phyloP scores from a whole-genome alignment of 1,140 invertebrate species.

The Pseudomyrmex dendroicus region DNA sequence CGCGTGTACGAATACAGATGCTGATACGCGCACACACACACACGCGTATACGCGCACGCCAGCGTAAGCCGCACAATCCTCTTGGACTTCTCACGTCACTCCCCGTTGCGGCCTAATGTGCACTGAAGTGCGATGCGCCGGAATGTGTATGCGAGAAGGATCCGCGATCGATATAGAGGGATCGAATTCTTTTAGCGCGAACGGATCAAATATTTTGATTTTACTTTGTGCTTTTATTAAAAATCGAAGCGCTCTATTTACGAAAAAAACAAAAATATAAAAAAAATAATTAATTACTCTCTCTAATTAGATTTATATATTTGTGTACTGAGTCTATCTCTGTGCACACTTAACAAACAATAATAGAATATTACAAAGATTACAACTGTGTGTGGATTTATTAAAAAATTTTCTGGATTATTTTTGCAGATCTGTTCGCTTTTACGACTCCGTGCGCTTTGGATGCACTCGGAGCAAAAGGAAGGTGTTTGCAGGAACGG shows the following conservation, averaged over 20 bases:
- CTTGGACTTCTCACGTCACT: conserved; percentile 22
- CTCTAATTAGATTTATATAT: too few species aligned
- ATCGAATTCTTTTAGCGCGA: neutral
- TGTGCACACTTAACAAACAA: neutral
- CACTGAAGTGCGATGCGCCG: neutral
- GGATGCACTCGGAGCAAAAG: conserved; percentile 63
- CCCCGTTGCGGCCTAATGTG: neutral
- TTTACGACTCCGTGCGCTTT: conserved; percentile 51
- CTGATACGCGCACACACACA: neutral
- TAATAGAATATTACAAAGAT: neutral
- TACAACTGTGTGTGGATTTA: neutral
- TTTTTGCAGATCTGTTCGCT: neutral
- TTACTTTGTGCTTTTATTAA: neutral
- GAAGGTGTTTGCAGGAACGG: conserved; percentile 81
- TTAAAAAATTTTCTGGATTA: neutral
- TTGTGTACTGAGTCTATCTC: too few species aligned
- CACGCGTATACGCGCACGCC: neutral
- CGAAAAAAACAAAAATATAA: too few species aligned
- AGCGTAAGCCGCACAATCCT: neutral
- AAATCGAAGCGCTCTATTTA: neutral
- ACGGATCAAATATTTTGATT: too few species aligned
- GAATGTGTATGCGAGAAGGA: neutral
- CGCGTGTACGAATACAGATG: conserved; percentile 6
- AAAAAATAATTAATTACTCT: neutral
- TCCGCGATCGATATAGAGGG: conserved; percentile 7